phyloP scores from a whole-genome alignment of 2,113 vertebrate genomes.

The Calyptomena viridis region DNA sequence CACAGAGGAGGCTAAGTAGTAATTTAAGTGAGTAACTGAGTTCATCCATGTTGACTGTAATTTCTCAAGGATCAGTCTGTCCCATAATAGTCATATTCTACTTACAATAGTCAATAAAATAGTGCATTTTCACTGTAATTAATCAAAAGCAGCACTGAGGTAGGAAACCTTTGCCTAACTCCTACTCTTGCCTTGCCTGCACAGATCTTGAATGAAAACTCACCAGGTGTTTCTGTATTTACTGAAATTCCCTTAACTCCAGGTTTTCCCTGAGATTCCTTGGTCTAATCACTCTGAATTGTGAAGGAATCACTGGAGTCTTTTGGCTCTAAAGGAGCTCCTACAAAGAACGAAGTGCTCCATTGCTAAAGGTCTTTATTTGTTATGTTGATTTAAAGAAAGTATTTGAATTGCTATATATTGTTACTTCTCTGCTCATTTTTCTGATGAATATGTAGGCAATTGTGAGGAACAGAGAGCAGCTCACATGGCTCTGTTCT shows the following conservation, averaged over 20 bases:
- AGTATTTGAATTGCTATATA: not conserved
- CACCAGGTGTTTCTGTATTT: not conserved
- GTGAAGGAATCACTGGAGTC: conserved; percentile 31
- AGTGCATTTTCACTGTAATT: not conserved
- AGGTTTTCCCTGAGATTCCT: not conserved
- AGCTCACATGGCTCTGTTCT: not conserved
- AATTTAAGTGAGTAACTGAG: not conserved
- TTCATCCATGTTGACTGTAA: not conserved
- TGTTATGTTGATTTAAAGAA: not conserved
- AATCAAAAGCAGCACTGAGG: not conserved
- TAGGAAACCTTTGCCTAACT: conserved; percentile 2
- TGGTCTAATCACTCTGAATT: conserved; percentile 35
- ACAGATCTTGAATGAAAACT: conserved; percentile 9
- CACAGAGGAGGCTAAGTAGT: not conserved
- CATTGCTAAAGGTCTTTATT: not conserved
- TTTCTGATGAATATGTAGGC: not conserved
- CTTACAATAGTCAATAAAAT: not conserved
- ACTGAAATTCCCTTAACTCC: conserved; percentile 2
- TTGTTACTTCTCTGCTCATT: not conserved
- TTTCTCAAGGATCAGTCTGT: not conserved
- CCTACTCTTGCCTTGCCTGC: not conserved
- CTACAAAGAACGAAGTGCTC: not conserved
- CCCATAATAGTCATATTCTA: not conserved
- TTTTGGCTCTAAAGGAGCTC: not conserved
- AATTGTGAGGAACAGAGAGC: not conserved